These are phyloP conservation scores for Probaryconus sp. DNA, from an alignment of 1,140 invertebrate species.

Conservation along the genomic window DNA sequence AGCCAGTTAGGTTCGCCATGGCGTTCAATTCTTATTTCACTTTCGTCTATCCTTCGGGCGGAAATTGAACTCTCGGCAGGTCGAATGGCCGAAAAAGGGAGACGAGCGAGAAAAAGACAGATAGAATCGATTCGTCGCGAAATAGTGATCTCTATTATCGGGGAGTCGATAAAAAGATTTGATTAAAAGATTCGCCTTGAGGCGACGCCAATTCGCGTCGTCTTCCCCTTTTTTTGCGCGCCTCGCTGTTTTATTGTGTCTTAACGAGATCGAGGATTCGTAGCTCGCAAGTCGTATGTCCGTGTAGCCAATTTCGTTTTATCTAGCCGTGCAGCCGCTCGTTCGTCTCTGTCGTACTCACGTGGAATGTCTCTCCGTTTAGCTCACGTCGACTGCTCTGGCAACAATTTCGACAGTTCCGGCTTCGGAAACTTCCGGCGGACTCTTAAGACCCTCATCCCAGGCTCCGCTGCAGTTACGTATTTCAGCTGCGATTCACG, in stretches of 20 bases:
- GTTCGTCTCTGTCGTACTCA: conserved; percentile 26
- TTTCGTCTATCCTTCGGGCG: conserved; percentile 27
- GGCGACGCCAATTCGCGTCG: conserved; percentile 61
- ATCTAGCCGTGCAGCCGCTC: conserved; percentile 34
- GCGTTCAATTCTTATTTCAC: conserved; percentile 49
- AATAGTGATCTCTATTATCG: conserved; percentile 60
- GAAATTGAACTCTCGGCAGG: conserved; percentile 40
- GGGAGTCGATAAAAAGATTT: conserved; percentile 60
- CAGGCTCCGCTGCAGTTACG: conserved; percentile 49
- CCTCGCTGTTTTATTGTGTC: conserved; percentile 69
- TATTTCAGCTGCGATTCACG: conserved; percentile 64
- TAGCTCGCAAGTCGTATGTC: conserved; percentile 59
- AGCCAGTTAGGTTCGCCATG: conserved; percentile 19
- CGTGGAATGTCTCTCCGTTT: conserved; percentile 29
- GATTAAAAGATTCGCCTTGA: conserved; percentile 68
- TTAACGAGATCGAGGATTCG: conserved; percentile 69
- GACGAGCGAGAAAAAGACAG: conserved; percentile 17
- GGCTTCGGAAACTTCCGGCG: conserved; percentile 59
- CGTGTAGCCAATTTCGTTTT: conserved; percentile 69
- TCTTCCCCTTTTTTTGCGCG: conserved; percentile 50
- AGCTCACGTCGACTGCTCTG: conserved; percentile 24
- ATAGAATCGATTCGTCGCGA: conserved; percentile 33
- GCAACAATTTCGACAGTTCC: conserved; percentile 62
- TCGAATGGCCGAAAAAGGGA: conserved; percentile 16
- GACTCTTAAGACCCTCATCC: conserved; percentile 61